phyloP scores from a whole-genome alignment of 2,797 vertebrate species.

The Lycodopsis pacificus region DNA sequence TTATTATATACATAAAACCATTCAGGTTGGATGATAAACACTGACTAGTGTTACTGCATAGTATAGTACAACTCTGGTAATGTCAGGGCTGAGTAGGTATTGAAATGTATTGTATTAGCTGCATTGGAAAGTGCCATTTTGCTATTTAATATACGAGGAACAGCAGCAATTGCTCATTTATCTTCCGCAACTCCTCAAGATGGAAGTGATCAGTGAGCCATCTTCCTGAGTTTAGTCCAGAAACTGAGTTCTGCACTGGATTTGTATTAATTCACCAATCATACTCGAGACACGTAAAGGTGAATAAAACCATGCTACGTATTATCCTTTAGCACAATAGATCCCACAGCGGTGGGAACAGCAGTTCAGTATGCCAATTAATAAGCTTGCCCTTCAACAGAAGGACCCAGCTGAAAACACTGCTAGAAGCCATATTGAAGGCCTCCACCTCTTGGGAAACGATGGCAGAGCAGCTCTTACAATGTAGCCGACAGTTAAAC shows the following conservation, averaged over 20 bases:
- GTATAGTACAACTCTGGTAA: conserved; percentile 13
- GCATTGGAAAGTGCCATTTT: background rate
- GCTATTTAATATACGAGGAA: background rate
- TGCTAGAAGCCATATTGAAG: conserved; percentile 14
- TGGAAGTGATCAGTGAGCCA: background rate
- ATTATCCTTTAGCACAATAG: background rate
- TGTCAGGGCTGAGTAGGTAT: conserved; percentile 1
- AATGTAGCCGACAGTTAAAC: background rate
- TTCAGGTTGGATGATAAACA: conserved; percentile 9
- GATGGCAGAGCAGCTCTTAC: conserved; percentile 6
- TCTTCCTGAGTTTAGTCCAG: background rate
- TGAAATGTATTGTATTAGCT: background rate
- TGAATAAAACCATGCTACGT: conserved; percentile 1
- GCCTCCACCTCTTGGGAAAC: background rate
- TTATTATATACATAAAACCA: conserved; percentile 24
- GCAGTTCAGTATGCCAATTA: background rate
- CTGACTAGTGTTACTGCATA: conserved; percentile 15
- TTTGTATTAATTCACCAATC: background rate
- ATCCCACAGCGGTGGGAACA: background rate
- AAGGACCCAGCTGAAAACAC: conserved; percentile 18
- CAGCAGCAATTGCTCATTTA: background rate
- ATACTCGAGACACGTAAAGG: background rate
- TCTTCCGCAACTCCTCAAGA: background rate
- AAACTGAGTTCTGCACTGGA: background rate
- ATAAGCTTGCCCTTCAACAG: conserved; percentile 10